These are phyloP conservation scores for Drosophila biarmipes DNA, from an alignment of 1,140 invertebrate species.

Conservation along the genomic window DNA sequence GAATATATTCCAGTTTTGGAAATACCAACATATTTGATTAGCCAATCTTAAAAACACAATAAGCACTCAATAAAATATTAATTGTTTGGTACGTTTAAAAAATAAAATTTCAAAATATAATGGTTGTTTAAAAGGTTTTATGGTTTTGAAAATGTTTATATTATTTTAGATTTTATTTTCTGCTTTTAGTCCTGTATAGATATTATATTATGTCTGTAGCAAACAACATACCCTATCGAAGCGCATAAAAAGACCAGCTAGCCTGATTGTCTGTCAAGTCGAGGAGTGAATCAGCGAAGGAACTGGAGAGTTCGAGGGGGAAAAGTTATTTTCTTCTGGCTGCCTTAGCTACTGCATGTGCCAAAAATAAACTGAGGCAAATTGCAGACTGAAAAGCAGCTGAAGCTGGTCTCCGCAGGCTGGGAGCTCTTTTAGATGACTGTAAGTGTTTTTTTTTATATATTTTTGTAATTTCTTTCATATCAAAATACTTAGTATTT, in stretches of 20 bases:
- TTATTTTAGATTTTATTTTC: too few species aligned
- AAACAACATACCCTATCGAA: background rate
- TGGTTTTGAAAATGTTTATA: too few species aligned
- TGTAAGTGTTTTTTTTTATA: background rate
- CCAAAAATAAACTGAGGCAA: slow-evolving; percentile 14
- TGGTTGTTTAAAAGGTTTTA: too few species aligned
- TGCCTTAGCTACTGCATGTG: slow-evolving; percentile 13
- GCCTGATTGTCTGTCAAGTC: slow-evolving; percentile 23
- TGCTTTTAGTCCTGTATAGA: too few species aligned
- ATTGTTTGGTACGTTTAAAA: too few species aligned
- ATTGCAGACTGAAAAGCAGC: background rate
- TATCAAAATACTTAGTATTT: background rate
- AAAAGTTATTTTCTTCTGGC: background rate
- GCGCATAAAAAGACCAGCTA: slow-evolving; percentile 9
- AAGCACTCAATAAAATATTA: too few species aligned
- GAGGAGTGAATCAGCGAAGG: slow-evolving; percentile 24
- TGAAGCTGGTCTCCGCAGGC: background rate
- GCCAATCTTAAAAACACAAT: too few species aligned
- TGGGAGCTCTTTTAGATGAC: background rate
- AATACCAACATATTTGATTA: too few species aligned
- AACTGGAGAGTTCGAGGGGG: slow-evolving; percentile 14
- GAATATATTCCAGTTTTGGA: too few species aligned
- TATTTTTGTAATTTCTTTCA: too few species aligned
- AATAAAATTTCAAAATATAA: too few species aligned
- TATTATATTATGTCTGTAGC: too few species aligned